These are phyloP conservation scores for Chunga burmeisteri DNA, from an alignment of 2,113 vertebrate species.

Conservation along the genomic window DNA sequence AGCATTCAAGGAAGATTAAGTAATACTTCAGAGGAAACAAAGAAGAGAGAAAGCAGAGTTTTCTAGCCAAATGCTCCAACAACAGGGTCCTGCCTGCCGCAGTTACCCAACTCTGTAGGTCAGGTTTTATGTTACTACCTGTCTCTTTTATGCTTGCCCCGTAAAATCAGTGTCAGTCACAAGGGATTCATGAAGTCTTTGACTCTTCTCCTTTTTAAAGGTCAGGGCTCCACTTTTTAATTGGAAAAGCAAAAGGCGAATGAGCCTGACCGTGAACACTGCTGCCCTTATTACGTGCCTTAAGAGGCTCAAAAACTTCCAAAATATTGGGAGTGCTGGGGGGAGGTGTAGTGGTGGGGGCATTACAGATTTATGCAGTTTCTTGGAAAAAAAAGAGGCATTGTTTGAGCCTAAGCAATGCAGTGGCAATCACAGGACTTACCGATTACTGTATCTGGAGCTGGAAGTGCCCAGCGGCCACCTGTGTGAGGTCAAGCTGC, in stretches of 20 bases:
- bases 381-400: not conserved
- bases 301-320: not conserved
- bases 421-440: not conserved
- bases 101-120: not conserved
- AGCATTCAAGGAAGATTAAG: not conserved
- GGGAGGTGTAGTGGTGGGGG: no score
- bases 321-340: not conserved
- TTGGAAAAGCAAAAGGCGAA: constrained; percentile 44
- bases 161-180: constrained; percentile 14
- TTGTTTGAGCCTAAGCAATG: not conserved
- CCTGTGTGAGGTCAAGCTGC: not conserved
- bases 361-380: not conserved
- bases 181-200: constrained; percentile 49
- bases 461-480: not conserved
- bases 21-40: not conserved
- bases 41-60: not conserved
- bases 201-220: constrained; percentile 49
- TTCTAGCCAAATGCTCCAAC: not conserved
- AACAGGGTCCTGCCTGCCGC: not conserved
- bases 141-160: constrained; percentile 44
- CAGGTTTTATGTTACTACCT: constrained; percentile 50
- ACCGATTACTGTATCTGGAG: not conserved
- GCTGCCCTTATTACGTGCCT: not conserved
- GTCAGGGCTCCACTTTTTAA: constrained; percentile 46
- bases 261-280: not conserved